A percentile compares a stretch with the other conserved stretches of the same genome.
phyloP scores from a whole-genome alignment of 1,140 invertebrate genomes.

The Ceratoteleas bidentatus region DNA sequence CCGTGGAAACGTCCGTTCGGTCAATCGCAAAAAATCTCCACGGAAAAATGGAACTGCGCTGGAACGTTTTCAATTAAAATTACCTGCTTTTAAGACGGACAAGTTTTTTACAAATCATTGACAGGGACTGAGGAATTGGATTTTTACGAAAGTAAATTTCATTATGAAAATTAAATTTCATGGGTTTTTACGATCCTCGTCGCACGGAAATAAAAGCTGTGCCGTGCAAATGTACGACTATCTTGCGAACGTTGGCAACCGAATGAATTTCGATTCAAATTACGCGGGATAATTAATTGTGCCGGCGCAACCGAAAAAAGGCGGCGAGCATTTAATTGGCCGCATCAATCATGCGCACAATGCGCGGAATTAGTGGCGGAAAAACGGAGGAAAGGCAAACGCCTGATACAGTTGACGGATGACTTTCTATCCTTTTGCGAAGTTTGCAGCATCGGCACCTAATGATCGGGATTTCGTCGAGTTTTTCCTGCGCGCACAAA shows the following conservation, averaged over 20 bases:
- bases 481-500: slow-evolving; percentile 31
- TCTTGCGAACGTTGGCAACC: neutral
- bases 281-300: neutral
- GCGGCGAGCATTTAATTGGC: slow-evolving; percentile 23
- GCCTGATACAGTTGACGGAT: slow-evolving; percentile 41
- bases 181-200: too few relatives aligned
- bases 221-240: too few relatives aligned
- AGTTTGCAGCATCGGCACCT: slow-evolving; percentile 52
- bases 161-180: too few relatives aligned
- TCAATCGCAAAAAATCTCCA: too few relatives aligned
- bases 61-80: too few relatives aligned
- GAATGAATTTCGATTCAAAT: neutral
- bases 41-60: too few relatives aligned
- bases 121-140: too few relatives aligned
- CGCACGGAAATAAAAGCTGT: too few relatives aligned
- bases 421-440: slow-evolving; percentile 58
- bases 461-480: slow-evolving; percentile 48
- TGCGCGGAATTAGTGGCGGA: slow-evolving; percentile 34
- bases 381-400: slow-evolving; percentile 33
- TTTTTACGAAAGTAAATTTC: too few relatives aligned
- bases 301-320: neutral
- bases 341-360: slow-evolving; percentile 34
- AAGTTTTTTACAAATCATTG: too few relatives aligned
- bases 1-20: neutral
- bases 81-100: too few relatives aligned